These are phyloP conservation scores for Calonectris borealis DNA, from an alignment of 2,113 vertebrate genomes.

Conservation along the genomic window DNA sequence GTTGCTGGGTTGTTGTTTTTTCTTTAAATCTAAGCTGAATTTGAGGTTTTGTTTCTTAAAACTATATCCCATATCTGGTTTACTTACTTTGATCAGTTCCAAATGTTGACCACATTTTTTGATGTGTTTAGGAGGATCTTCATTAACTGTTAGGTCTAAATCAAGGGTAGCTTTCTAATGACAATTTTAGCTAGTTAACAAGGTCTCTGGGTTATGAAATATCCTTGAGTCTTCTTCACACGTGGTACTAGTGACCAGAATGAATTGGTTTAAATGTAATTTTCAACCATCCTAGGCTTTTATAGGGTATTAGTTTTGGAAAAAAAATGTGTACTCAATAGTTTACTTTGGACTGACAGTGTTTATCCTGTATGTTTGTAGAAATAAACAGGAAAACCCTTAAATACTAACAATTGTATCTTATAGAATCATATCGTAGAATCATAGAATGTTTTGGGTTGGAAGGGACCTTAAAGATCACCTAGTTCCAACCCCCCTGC, in stretches of 20 bases:
- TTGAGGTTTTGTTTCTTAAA: constrained; percentile 3
- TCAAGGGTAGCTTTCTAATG: constrained; percentile 24
- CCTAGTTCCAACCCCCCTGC: neutral
- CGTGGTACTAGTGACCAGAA: constrained; percentile 44
- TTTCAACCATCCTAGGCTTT: constrained; percentile 64
- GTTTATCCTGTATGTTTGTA: constrained; percentile 79
- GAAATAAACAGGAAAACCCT: constrained; percentile 84
- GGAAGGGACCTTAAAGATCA: neutral
- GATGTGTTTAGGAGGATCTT: constrained; percentile 18
- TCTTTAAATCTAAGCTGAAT: neutral
- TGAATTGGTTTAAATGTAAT: constrained; percentile 42
- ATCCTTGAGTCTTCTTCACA: constrained; percentile 67
- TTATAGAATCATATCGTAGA: neutral
- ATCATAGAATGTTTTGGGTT: neutral
- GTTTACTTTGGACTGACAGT: constrained; percentile 83
- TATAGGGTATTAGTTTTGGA: constrained; percentile 60
- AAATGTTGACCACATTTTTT: neutral
- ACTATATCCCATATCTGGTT: neutral
- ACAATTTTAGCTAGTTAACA: constrained; percentile 63
- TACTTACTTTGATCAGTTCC: constrained; percentile 8
- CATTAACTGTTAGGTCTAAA: neutral
- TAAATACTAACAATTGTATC: constrained; percentile 80
- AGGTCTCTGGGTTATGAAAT: constrained; percentile 20
- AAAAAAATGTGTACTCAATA: constrained; percentile 65
- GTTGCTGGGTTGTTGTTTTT: neutral